phyloP scores from a whole-genome alignment of 2,797 vertebrate species.

The Mormyrops attenuatus region DNA sequence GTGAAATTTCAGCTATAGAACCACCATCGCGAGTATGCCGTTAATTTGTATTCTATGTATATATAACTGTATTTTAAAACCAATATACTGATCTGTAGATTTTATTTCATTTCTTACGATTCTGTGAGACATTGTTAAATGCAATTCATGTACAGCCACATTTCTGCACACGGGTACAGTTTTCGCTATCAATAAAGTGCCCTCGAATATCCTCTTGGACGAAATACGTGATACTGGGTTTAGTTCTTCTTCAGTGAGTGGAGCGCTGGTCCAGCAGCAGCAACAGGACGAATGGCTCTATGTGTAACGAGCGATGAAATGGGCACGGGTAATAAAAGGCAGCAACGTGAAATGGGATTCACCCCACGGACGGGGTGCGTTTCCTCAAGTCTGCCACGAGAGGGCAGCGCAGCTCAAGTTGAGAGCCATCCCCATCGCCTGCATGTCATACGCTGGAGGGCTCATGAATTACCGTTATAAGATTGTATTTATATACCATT shows the following conservation, averaged over 20 bases:
- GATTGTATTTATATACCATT: not conserved
- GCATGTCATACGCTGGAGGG: not conserved
- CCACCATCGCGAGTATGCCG: not conserved
- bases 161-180: not conserved
- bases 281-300: not conserved
- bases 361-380: not conserved
- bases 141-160: not conserved
- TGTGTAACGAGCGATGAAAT: conserved; percentile 11
- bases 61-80: not conserved
- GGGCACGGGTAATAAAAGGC: not conserved
- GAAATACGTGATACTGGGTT: not conserved
- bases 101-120: not conserved
- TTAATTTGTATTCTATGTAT: not conserved
- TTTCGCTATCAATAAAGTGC: not conserved
- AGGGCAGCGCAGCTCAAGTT: not conserved
- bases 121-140: not conserved
- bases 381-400: not conserved
- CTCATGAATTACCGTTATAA: not conserved
- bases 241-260: conserved; percentile 5
- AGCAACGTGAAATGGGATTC: not conserved
- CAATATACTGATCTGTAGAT: not conserved
- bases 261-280: not conserved
- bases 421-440: not conserved
- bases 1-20: not conserved
- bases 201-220: not conserved